These are phyloP conservation scores for Eilema griseolum DNA, from an alignment of 2,888 invertebrate genomes.

Conservation along the genomic window DNA sequence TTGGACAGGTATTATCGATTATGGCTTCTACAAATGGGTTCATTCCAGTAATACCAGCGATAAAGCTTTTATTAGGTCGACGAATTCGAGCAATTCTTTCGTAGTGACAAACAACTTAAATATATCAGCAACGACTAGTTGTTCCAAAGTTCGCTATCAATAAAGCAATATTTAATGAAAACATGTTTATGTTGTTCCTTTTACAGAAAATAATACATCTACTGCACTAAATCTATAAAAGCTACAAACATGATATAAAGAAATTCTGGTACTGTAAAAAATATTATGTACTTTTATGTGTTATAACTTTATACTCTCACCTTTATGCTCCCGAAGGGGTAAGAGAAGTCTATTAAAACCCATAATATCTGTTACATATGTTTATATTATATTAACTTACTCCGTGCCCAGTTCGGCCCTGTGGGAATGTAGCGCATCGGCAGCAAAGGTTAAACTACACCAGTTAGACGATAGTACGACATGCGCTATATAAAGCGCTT, in stretches of 20 bases:
- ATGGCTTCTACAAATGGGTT: conserved; percentile 4
- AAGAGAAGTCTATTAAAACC: not conserved
- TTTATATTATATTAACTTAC: not conserved
- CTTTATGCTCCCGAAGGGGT: not conserved
- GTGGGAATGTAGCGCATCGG: conserved; percentile 50
- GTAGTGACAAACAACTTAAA: not conserved
- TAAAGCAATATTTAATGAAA: too few relatives aligned
- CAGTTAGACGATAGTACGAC: conserved; percentile 58
- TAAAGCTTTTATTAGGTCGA: not conserved
- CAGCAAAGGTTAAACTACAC: conserved; percentile 62
- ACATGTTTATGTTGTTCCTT: too few relatives aligned
- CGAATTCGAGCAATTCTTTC: not conserved
- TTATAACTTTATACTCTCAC: not conserved
- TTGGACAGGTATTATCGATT: conserved; percentile 27
- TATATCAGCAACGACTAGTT: too few relatives aligned
- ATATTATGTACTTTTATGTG: not conserved
- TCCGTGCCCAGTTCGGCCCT: conserved; percentile 48
- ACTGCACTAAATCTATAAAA: too few relatives aligned
- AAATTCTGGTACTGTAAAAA: not conserved
- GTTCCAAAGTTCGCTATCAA: too few relatives aligned
- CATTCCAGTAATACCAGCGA: not conserved
- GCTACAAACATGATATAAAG: too few relatives aligned
- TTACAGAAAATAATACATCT: too few relatives aligned
- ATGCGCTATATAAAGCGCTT: conserved; percentile 76
- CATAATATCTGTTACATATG: not conserved